Evolutionary conservation across 1,140 invertebrate species (phyloP).

Genomic region (Teleogryllus occipitalis): DNA sequence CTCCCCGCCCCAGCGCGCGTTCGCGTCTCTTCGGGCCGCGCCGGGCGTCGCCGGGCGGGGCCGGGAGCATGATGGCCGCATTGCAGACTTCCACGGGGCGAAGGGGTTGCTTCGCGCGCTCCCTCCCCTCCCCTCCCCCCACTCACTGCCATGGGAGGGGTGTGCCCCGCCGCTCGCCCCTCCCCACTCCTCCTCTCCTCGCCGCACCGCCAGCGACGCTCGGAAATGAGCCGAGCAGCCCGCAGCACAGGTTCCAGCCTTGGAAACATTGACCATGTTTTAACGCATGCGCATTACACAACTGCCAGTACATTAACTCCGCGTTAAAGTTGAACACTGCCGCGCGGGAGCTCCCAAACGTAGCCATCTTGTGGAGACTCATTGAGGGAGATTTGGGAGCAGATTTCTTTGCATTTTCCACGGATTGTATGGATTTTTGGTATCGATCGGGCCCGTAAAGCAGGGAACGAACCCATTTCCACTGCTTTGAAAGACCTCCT

Average conservation of each 20-base stretch:
- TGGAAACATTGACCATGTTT: constrained; percentile 13
- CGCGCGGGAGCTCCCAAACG: not conserved
- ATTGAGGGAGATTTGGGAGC: not conserved
- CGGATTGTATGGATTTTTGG: too few relatives aligned
- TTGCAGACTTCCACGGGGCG: too few relatives aligned
- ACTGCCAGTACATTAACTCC: constrained; percentile 3
- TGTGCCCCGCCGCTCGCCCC: too few relatives aligned
- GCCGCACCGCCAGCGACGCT: not conserved
- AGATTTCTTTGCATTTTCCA: not conserved
- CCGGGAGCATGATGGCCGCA: too few relatives aligned
- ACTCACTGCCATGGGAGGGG: too few relatives aligned
- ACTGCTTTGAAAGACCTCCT: too few relatives aligned
- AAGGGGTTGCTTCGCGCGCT: too few relatives aligned
- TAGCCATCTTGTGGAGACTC: not conserved
- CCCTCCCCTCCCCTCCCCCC: too few relatives aligned
- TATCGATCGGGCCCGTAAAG: too few relatives aligned
- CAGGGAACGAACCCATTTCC: too few relatives aligned
- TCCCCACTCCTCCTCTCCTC: too few relatives aligned
- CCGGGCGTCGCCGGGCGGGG: too few relatives aligned
- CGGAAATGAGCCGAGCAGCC: not conserved
- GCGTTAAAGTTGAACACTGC: not conserved
- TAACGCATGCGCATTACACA: constrained; percentile 4
- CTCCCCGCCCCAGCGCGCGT: not conserved
- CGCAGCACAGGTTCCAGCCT: constrained; percentile 5
- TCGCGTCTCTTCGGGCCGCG: not conserved